Evolutionary conservation across 2,797 vertebrate genomes (phyloP).

Genomic region (Hirundo rustica): DNA sequence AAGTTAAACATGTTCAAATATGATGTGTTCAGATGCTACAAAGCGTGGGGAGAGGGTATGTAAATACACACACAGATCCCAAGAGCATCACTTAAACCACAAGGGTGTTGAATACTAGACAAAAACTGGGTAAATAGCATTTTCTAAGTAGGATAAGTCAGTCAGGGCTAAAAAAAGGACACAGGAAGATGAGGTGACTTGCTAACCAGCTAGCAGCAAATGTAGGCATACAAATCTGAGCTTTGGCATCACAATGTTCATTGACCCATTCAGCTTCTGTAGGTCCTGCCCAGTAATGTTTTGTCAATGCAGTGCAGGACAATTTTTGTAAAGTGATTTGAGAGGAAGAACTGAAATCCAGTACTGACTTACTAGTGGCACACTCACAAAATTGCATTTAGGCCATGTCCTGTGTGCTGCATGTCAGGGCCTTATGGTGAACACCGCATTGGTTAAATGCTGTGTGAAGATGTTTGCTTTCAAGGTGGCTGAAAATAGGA

Average conservation of each 20-base stretch:
- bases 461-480: neutral
- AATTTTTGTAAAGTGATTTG: neutral
- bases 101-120: neutral
- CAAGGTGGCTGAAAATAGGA: neutral
- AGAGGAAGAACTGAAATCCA: neutral
- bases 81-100: neutral
- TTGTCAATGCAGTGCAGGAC: neutral
- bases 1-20: neutral
- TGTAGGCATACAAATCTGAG: rapidly evolving
- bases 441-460: neutral
- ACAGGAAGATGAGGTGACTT: neutral
- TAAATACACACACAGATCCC: neutral
- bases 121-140: neutral
- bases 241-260: neutral
- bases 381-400: neutral
- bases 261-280: neutral
- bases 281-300: neutral
- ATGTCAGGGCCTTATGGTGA: rapidly evolving
- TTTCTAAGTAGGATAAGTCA: neutral
- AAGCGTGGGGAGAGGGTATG: neutral
- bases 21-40: neutral
- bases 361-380: neutral
- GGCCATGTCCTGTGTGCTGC: neutral
- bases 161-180: neutral
- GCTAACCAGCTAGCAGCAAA: neutral